Evolutionary conservation across 2,888 invertebrate species (phyloP), one percentile per base, ranked within the genome.

Genomic region (Hirtodrosophila cameraria): DNA sequence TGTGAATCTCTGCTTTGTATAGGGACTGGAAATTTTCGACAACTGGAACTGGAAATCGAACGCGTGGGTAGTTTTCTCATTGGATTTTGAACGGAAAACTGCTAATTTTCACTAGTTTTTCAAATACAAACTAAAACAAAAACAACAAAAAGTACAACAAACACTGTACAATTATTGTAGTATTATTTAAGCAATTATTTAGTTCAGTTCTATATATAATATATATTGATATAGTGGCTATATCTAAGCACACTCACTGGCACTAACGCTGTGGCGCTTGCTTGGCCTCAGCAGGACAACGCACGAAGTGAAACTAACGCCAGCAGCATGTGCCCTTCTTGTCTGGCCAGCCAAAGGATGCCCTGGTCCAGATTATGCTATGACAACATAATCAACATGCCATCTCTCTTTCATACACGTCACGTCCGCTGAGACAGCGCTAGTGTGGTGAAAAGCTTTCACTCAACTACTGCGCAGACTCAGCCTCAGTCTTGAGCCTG

Each of bases 261-360:
- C 66, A 75, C 75, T 70, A 65, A 62, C 80, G 75, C 59, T 73
- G 79, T 85, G 76, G 76, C 72, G 84, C 75, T 83, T 65, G 75
- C 70, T 74, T 77, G 81, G 86, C 70, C 82, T 84, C 85, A 86
- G 90, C 89, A 88, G 89, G 89, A 90, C 90, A 86, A 89, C 87
- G 87, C 88, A 87, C 88, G 89, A 89, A 89, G 87, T 83, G 85
- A 80, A 80, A 90, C 89, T 90, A 90, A 87, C 82, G 72, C 71
- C 72, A 70, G 70, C 73, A 62, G 85, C 86, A 80, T 85, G 77
- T 75, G 84, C 88, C 78, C 77, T 81, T 87, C 86, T 76, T 75
- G 67, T 79, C 75, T 75, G 70, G 73, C 78, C 73, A 75, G 59
- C 75, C 68, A 66, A 49, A 71, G 74, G 75, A 80, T 80, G 80